Evolutionary conservation across 1,140 invertebrate genomes (phyloP), one percentile per base, ranked within the genome.

Genomic region (Hylyphantes graminicola): DNA sequence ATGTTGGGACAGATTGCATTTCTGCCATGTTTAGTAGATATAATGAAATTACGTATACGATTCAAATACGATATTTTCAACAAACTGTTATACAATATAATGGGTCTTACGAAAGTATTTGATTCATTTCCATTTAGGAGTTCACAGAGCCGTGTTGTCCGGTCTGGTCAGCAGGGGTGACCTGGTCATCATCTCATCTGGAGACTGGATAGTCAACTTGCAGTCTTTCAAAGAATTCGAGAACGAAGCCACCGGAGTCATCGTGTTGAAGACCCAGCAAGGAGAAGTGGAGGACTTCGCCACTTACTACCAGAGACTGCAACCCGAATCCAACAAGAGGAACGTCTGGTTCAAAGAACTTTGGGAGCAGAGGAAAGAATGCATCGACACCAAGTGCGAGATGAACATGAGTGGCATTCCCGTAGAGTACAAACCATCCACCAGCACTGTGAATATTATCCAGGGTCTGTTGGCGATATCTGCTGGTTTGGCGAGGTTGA

Each of bases 301-400:
- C 35, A 85, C 87, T 3, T 76, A 87, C 73, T 91, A 88, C 65
- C 85, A 89, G 70, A 86, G 86, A 0, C 85, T 87, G 7, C 59
- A 89, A 0, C 87, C 89, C 12, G 88, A 88, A 50, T 87, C 87
- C 6, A 89, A 88, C 70, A 87, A 87, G 17, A 86, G 90, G 17
- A 91, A 91, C 84, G 90, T 90, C 0, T 91, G 90, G 90, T 90
- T 89, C 78, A 63, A 85, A 15, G 89, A 91, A 54, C 91, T 90
- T 88, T 91, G 89, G 86, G 74, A 87, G 51, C 87, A 89, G 64
- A 92, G 74, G 88, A 89, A 87, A 87, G 86, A 19, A 86, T 86
- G 53, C 76, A 67, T 13, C 8, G 72, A 67, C n/a, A 10, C 7
- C 7, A 54, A 10, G 4, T 85, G 82, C 19, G 64, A 72, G n/a